Conservation (phyloP, 2,113 vertebrate species). For the Upupa epops region DNA sequence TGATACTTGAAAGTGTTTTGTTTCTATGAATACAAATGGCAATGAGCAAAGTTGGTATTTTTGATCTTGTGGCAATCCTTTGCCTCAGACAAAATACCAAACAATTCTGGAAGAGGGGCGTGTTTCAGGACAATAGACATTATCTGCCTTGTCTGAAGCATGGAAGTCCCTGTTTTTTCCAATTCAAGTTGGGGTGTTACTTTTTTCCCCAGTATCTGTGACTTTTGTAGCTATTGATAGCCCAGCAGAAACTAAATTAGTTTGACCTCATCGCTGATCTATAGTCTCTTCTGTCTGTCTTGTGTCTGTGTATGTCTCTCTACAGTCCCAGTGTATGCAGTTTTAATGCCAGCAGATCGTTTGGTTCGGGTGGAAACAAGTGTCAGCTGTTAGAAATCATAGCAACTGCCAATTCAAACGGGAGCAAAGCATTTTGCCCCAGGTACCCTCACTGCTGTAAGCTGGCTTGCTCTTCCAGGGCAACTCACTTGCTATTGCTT, state of each 20-base stretch:
- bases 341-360: not conserved
- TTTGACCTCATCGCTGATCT: not conserved
- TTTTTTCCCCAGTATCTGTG: accelerated
- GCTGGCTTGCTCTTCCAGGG: not conserved
- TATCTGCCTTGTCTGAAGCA: not conserved
- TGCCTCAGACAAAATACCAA: not conserved
- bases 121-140: not conserved
- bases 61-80: not conserved
- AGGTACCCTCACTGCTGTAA: not conserved
- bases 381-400: not conserved
- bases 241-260: not conserved
- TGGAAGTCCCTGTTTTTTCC: not conserved
- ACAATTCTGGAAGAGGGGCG: accelerated
- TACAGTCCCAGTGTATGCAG: not conserved
- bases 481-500: accelerated
- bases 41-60: not conserved
- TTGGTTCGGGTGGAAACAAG: not conserved
- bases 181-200: not conserved
- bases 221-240: not conserved
- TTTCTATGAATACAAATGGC: not conserved
- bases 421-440: not conserved
- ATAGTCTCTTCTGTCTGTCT: not conserved
- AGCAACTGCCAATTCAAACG: not conserved
- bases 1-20: not conserved
- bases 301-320: not conserved